Base-by-base conservation (phyloP, 1,140 invertebrate species). In the Pseudomyrmex sp. region DNA sequence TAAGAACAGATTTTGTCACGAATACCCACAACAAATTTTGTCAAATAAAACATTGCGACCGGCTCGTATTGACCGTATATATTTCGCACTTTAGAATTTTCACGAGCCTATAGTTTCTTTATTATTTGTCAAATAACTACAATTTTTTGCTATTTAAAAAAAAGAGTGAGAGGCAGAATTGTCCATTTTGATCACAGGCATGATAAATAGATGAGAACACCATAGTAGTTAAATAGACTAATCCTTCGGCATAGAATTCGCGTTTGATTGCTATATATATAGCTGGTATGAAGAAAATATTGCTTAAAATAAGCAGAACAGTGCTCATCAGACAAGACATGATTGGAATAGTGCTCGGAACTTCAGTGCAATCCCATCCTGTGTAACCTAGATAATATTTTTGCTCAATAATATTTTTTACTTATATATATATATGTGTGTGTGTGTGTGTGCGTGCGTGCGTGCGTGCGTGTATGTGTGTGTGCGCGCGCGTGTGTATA, bases 181-280 rank as follows among this genome's bases (percentile, higher is more conserved):
- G 92, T 77, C 89, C 91, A 76, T 92, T 91, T 90, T 96, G 95
- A 92, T 97, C 97, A 90, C 97, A 97, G 0, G 96, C 96, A 90
- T 97, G 97, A 91, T 97, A 97, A 87, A 99, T 97, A 13, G 97
- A 96, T 0, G 98, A 99, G 88, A 98, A 98, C 74, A 98, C 95
- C 96, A 98, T 98, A 12, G 97, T 98, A 75, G 96, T 96, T 63
- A 96, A 95, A 91, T 99, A 99, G 50, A 98, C 96, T 48, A 98
- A 93, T 10, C 96, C 96, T 94, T 99, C 98, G 0, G 97, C 96
- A 93, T 97, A 98, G 89, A 97, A 97, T 59, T 95, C 93, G 18
- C 97, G 94, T 84, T 96, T 96, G 18, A 96, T 91, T n/a, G 98
- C 97, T 63, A 98, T 93, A 87, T 97, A 96, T 52, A 98, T 96